Conservation (phyloP, 2,888 invertebrate species). For the Patella depressa region DNA sequence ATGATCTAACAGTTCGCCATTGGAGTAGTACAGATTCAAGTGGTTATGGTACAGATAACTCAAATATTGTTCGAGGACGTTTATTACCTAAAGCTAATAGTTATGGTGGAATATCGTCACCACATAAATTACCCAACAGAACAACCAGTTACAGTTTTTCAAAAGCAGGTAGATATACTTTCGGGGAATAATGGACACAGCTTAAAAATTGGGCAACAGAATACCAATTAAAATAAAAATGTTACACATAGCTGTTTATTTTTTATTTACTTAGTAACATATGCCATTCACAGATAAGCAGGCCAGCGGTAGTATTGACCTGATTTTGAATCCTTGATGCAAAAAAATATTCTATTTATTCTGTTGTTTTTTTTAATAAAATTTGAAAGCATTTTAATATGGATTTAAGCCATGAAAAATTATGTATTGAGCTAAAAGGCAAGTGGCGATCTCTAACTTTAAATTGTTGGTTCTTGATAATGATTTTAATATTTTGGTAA, state of each 20-base stretch:
- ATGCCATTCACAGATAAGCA: not conserved
- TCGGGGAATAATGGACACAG: no score
- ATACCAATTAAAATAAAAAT: not conserved
- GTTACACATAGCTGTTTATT: not conserved
- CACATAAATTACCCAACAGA: slow-evolving; percentile 24
- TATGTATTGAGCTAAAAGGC: no score
- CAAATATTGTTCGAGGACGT: slow-evolving; percentile 54
- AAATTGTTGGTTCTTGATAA: no score
- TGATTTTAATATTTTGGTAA: no score
- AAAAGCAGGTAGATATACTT: not conserved
- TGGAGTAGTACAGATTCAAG: slow-evolving; percentile 76
- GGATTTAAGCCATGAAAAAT: no score
- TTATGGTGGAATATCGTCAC: slow-evolving; percentile 77
- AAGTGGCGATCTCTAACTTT: no score
- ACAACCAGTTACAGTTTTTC: slow-evolving; percentile 8
- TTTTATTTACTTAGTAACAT: slow-evolving; percentile 10
- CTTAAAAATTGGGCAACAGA: no score
- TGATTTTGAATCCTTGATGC: no score
- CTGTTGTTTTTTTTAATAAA: no score
- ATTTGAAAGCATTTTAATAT: no score
- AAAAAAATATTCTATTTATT: no score
- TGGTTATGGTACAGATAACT: slow-evolving; percentile 70
- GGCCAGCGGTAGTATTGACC: not conserved
- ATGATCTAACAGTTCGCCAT: slow-evolving; percentile 72
- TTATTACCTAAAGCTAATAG: slow-evolving; percentile 88